Evolutionary conservation across 1,140 invertebrate species (phyloP).

Genomic region (Bacillus rossius): DNA sequence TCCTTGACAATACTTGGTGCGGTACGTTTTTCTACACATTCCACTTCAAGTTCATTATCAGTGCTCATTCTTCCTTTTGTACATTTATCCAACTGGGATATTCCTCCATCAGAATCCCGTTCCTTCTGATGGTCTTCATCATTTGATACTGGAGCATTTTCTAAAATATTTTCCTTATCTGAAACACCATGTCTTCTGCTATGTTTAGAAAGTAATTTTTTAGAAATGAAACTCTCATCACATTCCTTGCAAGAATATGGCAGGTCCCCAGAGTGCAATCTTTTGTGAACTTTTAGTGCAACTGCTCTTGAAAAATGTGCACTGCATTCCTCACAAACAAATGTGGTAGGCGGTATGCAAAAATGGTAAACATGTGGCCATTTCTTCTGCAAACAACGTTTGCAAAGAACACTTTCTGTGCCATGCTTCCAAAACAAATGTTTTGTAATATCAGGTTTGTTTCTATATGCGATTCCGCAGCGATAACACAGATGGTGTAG

Average conservation of each 20-base stretch:
- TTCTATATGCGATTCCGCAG: conserved; percentile 77
- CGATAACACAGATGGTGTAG: conserved; percentile 77
- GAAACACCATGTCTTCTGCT: no score
- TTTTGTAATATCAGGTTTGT: conserved; percentile 79
- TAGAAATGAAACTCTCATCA: conserved; percentile 71
- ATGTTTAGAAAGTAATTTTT: conserved; percentile 48
- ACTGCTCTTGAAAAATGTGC: conserved; percentile 66
- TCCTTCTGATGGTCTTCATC: no score
- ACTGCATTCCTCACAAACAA: conserved; percentile 75
- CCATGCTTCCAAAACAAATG: conserved; percentile 89
- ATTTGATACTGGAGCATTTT: no score
- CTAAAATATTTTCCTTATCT: no score
- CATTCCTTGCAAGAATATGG: conserved; percentile 69
- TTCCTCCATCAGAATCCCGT: no score
- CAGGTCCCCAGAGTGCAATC: conserved; percentile 62
- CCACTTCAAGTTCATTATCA: no score
- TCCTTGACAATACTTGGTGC: no score
- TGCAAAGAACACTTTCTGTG: conserved; percentile 77
- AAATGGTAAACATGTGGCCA: conserved; percentile 89
- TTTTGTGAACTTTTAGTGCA: conserved; percentile 74
- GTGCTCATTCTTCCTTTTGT: no score
- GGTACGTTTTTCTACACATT: no score
- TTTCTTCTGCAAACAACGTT: conserved; percentile 78
- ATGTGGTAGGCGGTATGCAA: conserved; percentile 69
- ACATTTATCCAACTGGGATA: no score